phyloP scores from a whole-genome alignment of 2,888 invertebrate genomes.

The Lamellibrachia columna region DNA sequence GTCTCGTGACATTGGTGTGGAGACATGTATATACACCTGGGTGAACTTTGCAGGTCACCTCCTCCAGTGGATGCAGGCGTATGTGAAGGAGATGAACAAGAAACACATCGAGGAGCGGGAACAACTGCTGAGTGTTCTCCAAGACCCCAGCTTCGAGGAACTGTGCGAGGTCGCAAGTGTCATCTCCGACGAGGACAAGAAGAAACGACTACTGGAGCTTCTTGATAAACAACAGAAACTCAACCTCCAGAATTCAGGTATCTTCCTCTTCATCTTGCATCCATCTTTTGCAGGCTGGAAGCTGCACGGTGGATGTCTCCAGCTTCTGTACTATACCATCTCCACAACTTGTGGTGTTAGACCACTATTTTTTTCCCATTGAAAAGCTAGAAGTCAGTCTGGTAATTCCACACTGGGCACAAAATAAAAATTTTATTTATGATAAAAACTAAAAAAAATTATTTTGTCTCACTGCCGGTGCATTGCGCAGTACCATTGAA shows the following conservation, averaged over 20 bases:
- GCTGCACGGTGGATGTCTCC: not conserved
- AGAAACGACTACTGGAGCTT: conserved; percentile 61
- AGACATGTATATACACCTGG: not conserved
- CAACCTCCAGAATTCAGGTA: conserved; percentile 49
- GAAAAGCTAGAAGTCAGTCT: too few relatives aligned
- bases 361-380: not conserved
- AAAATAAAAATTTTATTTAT: too few relatives aligned
- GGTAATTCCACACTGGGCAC: too few relatives aligned
- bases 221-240: conserved; percentile 49
- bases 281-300: not conserved
- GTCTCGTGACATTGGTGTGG: too few relatives aligned
- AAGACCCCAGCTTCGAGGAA: conserved; percentile 58
- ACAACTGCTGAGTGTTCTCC: conserved; percentile 54
- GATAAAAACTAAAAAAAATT: not conserved
- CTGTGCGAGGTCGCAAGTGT: conserved; percentile 50
- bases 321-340: not conserved
- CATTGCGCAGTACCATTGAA: not conserved
- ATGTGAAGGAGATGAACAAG: conserved; percentile 50
- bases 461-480: not conserved
- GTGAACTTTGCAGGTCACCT: not conserved
- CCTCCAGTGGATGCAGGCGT: conserved; percentile 47
- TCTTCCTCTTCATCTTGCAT: not conserved
- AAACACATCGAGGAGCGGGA: conserved; percentile 60
- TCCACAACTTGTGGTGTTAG: not conserved
- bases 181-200: conserved; percentile 60